Conservation (phyloP, 2,113 vertebrate genomes). For the Pleuronectes platessa region DNA sequence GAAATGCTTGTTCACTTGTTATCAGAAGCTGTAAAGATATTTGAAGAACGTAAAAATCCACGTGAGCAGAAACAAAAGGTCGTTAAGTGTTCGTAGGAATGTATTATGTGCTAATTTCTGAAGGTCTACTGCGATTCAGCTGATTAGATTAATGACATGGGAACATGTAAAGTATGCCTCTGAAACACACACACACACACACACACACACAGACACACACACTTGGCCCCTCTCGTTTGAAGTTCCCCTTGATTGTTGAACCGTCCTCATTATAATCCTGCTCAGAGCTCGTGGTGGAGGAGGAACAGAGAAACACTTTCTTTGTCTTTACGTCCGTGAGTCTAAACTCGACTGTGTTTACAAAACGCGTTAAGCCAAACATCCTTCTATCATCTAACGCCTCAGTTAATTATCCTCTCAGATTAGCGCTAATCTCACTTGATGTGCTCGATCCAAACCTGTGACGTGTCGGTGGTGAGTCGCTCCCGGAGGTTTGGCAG, state of each 20-base stretch:
- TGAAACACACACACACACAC: conserved; percentile 1
- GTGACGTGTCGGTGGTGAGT: too few relatives aligned
- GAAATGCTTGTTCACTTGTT: neutral
- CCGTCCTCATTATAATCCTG: conserved; percentile 7
- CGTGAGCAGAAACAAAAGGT: neutral
- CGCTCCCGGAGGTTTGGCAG: too few relatives aligned
- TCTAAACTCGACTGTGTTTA: neutral
- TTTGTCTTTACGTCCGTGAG: neutral
- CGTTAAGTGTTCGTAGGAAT: neutral
- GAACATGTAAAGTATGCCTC: neutral
- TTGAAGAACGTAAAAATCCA: too few relatives aligned
- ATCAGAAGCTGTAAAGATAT: too few relatives aligned
- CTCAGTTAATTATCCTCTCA: neutral
- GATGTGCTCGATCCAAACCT: neutral
- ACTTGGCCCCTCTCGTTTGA: conserved; percentile 23
- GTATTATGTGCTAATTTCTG: conserved; percentile 5
- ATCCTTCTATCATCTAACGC: neutral
- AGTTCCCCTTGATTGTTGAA: conserved; percentile 13
- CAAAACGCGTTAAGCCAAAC: neutral
- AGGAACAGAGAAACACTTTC: neutral
- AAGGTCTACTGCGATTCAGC: neutral
- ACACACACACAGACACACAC: neutral
- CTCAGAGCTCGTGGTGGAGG: conserved; percentile 15
- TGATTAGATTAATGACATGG: conserved; percentile 15
- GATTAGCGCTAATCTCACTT: neutral